Evolutionary conservation across 1,140 invertebrate genomes (phyloP).

Genomic region (Marisa cornuarietis): DNA sequence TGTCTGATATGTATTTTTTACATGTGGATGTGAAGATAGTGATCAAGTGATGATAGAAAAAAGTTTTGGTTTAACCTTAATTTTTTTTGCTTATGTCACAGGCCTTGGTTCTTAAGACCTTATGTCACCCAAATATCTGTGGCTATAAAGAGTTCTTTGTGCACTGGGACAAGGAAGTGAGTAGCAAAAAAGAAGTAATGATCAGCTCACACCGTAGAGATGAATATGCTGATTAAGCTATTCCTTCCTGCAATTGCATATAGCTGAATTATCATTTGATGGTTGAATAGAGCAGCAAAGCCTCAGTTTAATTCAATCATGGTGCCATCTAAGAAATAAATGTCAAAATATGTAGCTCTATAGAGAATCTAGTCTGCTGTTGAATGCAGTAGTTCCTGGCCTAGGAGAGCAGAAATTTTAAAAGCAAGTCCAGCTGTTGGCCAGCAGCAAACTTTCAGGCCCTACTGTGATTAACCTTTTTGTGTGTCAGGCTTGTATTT

Average conservation of each 20-base stretch:
- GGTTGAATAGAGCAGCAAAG: neutral
- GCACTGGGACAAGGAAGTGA: constrained; percentile 60
- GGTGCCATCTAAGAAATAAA: neutral
- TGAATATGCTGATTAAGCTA: neutral
- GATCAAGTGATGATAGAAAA: neutral
- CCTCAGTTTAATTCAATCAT: constrained; percentile 3
- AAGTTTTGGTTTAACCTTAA: neutral
- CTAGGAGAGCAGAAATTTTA: neutral
- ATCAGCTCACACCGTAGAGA: too few relatives aligned
- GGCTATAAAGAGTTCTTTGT: constrained; percentile 63
- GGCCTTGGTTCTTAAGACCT: constrained; percentile 50
- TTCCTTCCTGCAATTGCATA: neutral
- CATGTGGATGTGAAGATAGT: neutral
- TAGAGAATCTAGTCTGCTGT: neutral
- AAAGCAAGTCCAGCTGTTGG: neutral
- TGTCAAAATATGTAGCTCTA: neutral
- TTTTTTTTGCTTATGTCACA: constrained; percentile 32
- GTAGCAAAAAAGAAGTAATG: neutral
- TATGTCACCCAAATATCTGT: constrained; percentile 58
- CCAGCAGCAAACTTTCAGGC: too few relatives aligned
- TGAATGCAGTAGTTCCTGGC: neutral
- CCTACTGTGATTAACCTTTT: too few relatives aligned
- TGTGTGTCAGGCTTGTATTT: too few relatives aligned
- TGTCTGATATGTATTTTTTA: neutral
- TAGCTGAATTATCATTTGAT: neutral